Base-by-base conservation (phyloP, 2,113 vertebrate genomes). In the Gambusia affinis region DNA sequence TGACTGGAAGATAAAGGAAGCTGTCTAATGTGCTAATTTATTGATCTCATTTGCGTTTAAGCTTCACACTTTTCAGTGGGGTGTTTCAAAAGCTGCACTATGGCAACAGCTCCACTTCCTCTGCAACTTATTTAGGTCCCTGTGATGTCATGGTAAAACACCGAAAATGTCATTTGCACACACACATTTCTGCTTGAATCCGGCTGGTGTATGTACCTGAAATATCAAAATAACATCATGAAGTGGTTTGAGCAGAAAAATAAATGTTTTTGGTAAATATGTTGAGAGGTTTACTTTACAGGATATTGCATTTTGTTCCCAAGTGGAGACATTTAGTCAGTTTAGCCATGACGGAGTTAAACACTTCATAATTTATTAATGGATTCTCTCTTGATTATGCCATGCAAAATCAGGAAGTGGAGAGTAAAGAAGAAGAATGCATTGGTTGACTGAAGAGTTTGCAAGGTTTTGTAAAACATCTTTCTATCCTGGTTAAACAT, bases 61-160 rank as follows among this genome's bases (percentile, higher is more conserved):
- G 35, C 24, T 65, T 22, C 8, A 64, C 2, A 64, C 47, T 64
- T 42, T 71, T 28, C 22, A n/a, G 64, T 61, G 30, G 57, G 35
- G 73, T 75, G 65, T 64, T 60, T 64, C 64, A 51, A 4, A 37
- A 27, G 65, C 30, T 29, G 66, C 44, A 14, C 42, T 82, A 81
- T n/a, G 42, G 60, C 62, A 35, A 61, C 28, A 3, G 12, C 29
- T n/a, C 7, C 47, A 82, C 83, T 90, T 91, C 86, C 86, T 85
- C 72, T 64, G 1, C 4, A 39, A 63, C 17, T 8, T 10, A 71
- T 90, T 86, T 82, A 72, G 78, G 24, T 69, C 11, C 27, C 19
- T 35, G 64, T 86, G 79, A 86, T 83, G 79, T 89, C 81, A 87
- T 72, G 57, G 71, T 17, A 72, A 71, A 79, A 61, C 76, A 76